Percentiles rank a stretch among this genome's conserved stretches.
Evolutionary conservation across 2,113 vertebrate species (phyloP).

Genomic region (Dromas ardeola): DNA sequence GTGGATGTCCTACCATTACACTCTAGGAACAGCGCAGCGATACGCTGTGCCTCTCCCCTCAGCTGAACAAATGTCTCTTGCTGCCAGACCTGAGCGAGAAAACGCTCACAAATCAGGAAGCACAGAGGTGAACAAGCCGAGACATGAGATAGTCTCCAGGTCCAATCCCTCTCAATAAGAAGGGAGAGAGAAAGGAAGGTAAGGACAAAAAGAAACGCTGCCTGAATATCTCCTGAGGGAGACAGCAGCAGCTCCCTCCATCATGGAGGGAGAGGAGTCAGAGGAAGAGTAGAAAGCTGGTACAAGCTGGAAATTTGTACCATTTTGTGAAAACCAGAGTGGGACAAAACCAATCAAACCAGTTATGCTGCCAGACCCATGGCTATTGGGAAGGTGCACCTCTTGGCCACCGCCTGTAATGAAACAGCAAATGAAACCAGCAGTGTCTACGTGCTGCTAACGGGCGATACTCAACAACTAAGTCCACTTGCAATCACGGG

Average conservation of each 20-base stretch:
- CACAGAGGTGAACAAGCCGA: not conserved
- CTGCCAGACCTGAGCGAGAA: not conserved
- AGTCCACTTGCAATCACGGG: not conserved
- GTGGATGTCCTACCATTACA: not conserved
- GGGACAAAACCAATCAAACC: not conserved
- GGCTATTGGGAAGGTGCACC: not conserved
- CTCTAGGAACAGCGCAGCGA: not conserved
- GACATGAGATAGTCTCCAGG: not conserved
- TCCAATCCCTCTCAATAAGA: not conserved
- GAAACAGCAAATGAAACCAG: not conserved
- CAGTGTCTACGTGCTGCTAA: not conserved
- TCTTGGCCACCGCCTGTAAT: not conserved
- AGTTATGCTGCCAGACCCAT: not conserved
- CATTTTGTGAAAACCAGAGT: not conserved
- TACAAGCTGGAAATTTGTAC: not conserved
- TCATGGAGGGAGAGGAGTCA: not conserved
- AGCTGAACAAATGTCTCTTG: not conserved
- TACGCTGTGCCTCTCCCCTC: not conserved
- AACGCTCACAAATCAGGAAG: not conserved
- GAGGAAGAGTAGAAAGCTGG: not conserved
- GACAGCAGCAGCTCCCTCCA: accelerated
- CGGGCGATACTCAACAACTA: not conserved
- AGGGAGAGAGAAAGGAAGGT: not conserved
- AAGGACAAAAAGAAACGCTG: not conserved
- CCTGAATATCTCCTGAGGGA: not conserved